Conservation (phyloP, 2,113 vertebrate genomes). For the Lophotis ruficrista region DNA sequence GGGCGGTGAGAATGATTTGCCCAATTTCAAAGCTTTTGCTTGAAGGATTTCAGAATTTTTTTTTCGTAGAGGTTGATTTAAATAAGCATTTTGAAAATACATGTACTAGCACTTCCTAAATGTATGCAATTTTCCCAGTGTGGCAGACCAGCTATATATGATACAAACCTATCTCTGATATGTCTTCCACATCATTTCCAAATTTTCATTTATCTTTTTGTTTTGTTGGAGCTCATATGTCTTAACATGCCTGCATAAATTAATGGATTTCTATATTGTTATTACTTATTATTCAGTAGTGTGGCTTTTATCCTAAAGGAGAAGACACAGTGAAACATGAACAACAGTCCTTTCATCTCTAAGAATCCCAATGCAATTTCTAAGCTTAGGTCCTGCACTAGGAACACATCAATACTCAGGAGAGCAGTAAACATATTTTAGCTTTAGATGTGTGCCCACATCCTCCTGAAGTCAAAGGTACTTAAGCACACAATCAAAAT, state of each 20-base stretch:
- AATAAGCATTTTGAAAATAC: neutral
- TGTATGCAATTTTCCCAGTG: neutral
- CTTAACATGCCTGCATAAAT: neutral
- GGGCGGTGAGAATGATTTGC: neutral
- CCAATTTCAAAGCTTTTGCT: slow-evolving; percentile 12
- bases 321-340: neutral
- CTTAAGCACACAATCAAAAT: neutral
- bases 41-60: neutral
- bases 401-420: neutral
- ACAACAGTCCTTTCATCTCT: neutral
- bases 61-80: neutral
- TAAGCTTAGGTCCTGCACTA: neutral
- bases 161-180: neutral
- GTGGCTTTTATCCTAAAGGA: neutral
- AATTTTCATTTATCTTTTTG: neutral
- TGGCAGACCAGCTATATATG: neutral
- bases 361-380: neutral
- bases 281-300: neutral
- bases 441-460: neutral
- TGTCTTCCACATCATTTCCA: neutral
- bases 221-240: neutral
- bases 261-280: neutral
- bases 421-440: neutral
- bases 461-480: neutral
- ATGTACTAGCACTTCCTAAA: neutral